phyloP scores from a whole-genome alignment of 2,113 vertebrate species.

The Chamaetylas fuelleborni region DNA sequence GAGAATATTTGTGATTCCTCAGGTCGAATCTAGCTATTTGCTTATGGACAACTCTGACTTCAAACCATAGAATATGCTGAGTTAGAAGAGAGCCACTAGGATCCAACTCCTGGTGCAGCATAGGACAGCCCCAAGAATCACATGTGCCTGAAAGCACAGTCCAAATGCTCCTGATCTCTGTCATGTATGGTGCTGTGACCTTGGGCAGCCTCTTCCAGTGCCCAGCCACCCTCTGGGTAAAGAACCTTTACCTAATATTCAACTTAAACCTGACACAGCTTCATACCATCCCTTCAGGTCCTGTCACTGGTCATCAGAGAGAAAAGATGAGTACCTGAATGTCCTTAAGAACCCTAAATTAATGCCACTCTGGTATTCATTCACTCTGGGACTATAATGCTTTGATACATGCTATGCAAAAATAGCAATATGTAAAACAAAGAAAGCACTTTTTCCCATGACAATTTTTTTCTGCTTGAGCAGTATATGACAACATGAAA shows the following conservation, averaged over 20 bases:
- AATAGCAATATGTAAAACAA: neutral
- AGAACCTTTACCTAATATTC: neutral
- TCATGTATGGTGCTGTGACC: neutral
- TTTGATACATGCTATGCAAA: neutral
- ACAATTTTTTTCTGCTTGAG: neutral
- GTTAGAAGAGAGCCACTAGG: neutral
- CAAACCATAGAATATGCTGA: neutral
- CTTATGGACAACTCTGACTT: neutral
- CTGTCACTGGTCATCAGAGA: neutral
- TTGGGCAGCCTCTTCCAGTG: neutral
- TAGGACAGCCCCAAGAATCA: neutral
- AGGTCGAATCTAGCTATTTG: slow-evolving; percentile 1
- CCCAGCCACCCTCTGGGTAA: neutral
- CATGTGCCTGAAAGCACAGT: neutral
- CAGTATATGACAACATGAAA: neutral
- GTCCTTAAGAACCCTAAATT: neutral
- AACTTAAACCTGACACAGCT: neutral
- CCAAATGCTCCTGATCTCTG: neutral
- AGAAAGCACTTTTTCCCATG: neutral
- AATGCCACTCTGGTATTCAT: neutral
- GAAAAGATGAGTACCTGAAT: neutral
- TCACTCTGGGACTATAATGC: neutral
- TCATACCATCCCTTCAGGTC: neutral
- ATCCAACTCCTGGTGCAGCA: neutral
- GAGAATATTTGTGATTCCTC: slow-evolving; percentile 25